Conservation (phyloP, 2,113 vertebrate genomes). For the Cyanoramphus novaezelandiae region DNA sequence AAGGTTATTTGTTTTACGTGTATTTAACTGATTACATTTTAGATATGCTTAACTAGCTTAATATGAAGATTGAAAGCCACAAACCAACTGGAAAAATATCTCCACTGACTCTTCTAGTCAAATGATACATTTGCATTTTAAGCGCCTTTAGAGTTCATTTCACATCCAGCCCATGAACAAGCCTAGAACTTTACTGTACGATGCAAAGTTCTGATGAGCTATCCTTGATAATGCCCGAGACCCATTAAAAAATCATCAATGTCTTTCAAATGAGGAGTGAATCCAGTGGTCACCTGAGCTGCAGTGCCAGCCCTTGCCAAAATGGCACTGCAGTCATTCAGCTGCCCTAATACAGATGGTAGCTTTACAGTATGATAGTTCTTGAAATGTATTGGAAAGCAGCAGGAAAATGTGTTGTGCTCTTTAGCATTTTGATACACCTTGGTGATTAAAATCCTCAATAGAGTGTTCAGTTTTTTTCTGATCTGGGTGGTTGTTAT, state of each 20-base stretch:
- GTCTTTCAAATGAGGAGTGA: neutral
- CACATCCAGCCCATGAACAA: neutral
- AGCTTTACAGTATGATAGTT: neutral
- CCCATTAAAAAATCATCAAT: neutral
- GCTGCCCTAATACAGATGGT: neutral
- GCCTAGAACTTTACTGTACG: neutral
- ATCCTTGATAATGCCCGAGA: neutral
- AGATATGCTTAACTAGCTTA: neutral
- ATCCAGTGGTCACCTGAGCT: neutral
- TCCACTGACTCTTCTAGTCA: neutral
- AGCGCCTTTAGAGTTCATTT: neutral
- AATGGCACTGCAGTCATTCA: rapidly evolving
- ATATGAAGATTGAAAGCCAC: neutral
- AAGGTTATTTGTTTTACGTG: neutral
- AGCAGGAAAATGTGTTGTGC: neutral
- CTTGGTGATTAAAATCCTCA: neutral
- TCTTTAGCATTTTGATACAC: neutral
- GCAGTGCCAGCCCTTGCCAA: neutral
- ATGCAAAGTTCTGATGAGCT: neutral
- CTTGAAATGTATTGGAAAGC: neutral
- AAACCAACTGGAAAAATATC: neutral
- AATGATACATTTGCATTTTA: neutral
- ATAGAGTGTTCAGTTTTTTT: neutral
- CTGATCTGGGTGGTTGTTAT: neutral
- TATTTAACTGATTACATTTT: neutral